Conservation (phyloP, 2,797 vertebrate genomes). For the Gymnoscopelus braueri region DNA sequence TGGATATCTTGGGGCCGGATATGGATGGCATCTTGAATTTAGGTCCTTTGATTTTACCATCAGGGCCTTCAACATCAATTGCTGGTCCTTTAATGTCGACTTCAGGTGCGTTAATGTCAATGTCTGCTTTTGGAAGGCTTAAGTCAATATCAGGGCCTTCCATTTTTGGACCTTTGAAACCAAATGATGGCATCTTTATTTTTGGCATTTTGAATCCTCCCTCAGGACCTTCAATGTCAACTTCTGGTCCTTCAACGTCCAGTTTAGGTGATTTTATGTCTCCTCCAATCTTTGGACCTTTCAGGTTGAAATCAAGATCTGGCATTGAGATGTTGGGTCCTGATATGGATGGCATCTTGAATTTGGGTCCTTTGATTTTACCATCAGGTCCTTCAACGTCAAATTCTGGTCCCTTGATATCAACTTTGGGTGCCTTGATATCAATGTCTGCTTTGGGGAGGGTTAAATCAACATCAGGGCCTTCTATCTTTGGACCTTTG, state of each 20-base stretch:
- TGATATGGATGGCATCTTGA: conserved; percentile 26
- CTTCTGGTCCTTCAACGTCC: not conserved
- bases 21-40: conserved; percentile 17
- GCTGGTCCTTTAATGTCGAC: not conserved
- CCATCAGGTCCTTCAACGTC: conserved; percentile 62
- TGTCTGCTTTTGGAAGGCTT: no score
- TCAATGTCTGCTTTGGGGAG: conserved; percentile 7
- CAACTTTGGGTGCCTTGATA: conserved; percentile 3
- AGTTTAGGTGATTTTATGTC: conserved; percentile 17
- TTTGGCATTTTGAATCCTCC: conserved; percentile 9
- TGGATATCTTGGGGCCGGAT: conserved; percentile 12
- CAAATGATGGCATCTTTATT: conserved; percentile 7
- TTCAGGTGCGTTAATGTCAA: not conserved
- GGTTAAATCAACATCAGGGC: conserved; percentile 8
- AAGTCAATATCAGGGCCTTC: no score
- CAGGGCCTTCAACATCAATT: not conserved
- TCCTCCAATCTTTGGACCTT: conserved; percentile 5
- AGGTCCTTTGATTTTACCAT: not conserved
- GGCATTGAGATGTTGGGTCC: conserved; percentile 29
- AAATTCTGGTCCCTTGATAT: conserved; percentile 20
- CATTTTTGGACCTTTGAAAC: not conserved
- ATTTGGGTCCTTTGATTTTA: conserved; percentile 33
- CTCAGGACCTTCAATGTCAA: not conserved
- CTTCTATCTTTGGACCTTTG: conserved; percentile 17
- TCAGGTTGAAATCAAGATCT: conserved; percentile 11